These are phyloP conservation scores for Synanceia verrucosa DNA, from an alignment of 2,797 vertebrate genomes.

Conservation along the genomic window DNA sequence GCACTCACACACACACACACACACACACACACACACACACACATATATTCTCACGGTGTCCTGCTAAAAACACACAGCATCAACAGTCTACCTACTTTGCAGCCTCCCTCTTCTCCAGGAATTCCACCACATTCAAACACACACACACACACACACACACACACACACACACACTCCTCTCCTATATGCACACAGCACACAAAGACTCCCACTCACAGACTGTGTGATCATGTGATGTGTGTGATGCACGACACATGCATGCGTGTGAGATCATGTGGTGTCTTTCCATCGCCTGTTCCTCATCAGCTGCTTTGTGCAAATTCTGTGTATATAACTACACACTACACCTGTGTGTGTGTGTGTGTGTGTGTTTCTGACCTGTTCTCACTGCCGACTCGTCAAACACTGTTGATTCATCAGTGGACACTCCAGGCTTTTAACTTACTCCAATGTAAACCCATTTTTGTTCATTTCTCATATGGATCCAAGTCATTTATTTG, in stretches of 20 bases:
- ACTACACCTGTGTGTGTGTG: not conserved
- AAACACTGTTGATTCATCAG: not conserved
- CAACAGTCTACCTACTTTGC: constrained; percentile 60
- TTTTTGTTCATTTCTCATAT: no score
- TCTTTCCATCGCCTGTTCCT: constrained; percentile 34
- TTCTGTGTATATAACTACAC: not conserved
- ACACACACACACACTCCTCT: constrained; percentile 34
- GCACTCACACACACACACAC: constrained; percentile 10
- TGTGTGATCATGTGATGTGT: constrained; percentile 73
- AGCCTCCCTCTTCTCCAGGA: constrained; percentile 37
- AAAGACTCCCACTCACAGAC: constrained; percentile 75
- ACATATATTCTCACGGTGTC: constrained; percentile 29
- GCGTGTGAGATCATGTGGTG: constrained; percentile 64
- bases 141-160: constrained; percentile 14
- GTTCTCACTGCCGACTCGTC: not conserved
- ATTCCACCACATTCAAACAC: constrained; percentile 37
- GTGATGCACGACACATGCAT: constrained; percentile 49
- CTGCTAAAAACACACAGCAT: constrained; percentile 52
- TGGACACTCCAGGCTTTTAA: not conserved
- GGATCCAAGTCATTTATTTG: not conserved
- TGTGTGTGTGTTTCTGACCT: not conserved
- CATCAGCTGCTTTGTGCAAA: constrained; percentile 14
- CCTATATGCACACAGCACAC: constrained; percentile 70
- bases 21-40: constrained; percentile 13
- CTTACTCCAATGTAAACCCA: not conserved